Evolutionary conservation across 2,888 invertebrate species (phyloP).

Genomic region (Ophion costatus): DNA sequence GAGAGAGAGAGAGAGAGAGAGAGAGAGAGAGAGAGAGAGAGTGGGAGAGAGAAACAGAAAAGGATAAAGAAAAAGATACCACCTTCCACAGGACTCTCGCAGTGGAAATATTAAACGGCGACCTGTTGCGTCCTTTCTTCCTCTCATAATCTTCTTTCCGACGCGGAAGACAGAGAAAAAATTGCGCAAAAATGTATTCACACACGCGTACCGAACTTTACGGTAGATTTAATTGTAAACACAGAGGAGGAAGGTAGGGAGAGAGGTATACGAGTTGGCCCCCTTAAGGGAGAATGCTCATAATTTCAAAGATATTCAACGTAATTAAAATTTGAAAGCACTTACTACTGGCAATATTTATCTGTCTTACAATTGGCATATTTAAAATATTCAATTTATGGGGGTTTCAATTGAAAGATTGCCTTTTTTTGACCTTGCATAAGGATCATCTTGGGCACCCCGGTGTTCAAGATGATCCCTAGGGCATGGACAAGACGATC

Average conservation of each 20-base stretch:
- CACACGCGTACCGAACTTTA: background rate
- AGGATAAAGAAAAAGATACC: conserved; percentile 4
- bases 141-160: conserved; percentile 64
- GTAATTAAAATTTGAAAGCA: no score
- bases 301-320: no score
- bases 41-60: conserved; percentile 23
- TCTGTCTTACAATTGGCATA: no score
- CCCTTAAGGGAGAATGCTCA: no score
- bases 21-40: conserved; percentile 30
- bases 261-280: no score
- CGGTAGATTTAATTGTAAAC: background rate
- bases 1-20: conserved; percentile 30
- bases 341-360: no score
- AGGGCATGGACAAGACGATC: no score
- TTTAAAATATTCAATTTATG: no score
- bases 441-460: no score
- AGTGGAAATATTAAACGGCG: conserved; percentile 63
- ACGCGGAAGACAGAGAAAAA: conserved; percentile 32
- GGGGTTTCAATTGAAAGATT: no score
- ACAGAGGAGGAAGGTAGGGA: conserved; percentile 14
- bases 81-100: conserved; percentile 30
- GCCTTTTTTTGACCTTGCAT: no score
- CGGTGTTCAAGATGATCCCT: no score
- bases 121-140: conserved; percentile 67
- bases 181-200: conserved; percentile 23